A percentile compares a stretch with the other conserved stretches of the same genome.
These are phyloP conservation scores for Siniperca obscura DNA, from an alignment of 2,797 vertebrate genomes.

Conservation along the genomic window DNA sequence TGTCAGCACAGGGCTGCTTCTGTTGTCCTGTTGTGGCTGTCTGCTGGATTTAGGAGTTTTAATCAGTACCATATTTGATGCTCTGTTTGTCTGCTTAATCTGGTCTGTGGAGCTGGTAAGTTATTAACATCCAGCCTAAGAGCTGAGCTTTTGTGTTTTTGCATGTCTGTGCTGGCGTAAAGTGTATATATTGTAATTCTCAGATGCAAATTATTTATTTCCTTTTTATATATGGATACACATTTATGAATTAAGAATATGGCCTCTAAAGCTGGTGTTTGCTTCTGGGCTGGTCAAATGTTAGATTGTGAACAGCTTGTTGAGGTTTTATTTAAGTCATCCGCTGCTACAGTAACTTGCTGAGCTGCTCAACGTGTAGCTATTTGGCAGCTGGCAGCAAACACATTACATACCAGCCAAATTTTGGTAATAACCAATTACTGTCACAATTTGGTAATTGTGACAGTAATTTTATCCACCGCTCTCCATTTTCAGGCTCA, in stretches of 20 bases:
- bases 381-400: neutral
- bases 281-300: neutral
- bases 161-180: conserved; percentile 4
- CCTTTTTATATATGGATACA: neutral
- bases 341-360: neutral
- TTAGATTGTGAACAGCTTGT: neutral
- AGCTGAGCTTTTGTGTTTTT: conserved; percentile 19
- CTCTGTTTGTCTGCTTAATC: conserved; percentile 35
- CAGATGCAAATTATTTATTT: neutral
- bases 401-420: conserved; percentile 5
- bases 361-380: neutral
- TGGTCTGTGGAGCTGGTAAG: conserved; percentile 32
- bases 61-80: conserved; percentile 48
- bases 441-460: neutral
- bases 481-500: conserved; percentile 16
- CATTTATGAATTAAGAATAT: neutral
- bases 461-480: conserved; percentile 6
- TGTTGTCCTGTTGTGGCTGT: conserved; percentile 52
- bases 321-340: neutral
- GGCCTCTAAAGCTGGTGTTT: neutral
- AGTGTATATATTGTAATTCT: neutral
- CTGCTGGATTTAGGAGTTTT: conserved; percentile 46
- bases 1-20: conserved; percentile 49
- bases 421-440: conserved; percentile 14
- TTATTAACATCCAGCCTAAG: neutral